These are phyloP conservation scores for Isurus oxyrinchus DNA, from an alignment of 2,113 vertebrate genomes.

Conservation along the genomic window DNA sequence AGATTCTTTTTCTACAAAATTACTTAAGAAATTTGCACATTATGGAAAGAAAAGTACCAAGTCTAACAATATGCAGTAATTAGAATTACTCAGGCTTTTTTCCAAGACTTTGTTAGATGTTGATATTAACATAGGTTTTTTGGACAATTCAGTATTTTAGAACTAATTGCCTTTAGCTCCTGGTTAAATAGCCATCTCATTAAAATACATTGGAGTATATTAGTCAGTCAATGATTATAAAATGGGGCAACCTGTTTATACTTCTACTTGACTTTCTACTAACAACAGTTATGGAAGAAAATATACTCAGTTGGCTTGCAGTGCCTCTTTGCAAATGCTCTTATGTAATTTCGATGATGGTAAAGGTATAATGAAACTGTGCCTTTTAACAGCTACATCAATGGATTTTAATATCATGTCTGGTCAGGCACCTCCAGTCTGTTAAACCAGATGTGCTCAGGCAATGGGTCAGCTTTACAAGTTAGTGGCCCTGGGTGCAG, in stretches of 20 bases:
- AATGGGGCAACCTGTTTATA: neutral
- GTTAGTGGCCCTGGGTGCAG: neutral
- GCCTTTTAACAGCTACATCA: neutral
- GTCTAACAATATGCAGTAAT: slow-evolving; percentile 22
- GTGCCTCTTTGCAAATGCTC: neutral
- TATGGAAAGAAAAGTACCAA: slow-evolving; percentile 21
- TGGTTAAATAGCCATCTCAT: neutral
- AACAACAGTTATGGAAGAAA: neutral
- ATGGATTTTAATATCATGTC: neutral
- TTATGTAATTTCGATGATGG: neutral
- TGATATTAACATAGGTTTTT: neutral
- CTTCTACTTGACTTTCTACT: neutral
- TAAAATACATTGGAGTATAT: neutral
- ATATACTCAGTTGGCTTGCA: neutral
- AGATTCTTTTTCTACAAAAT: slow-evolving; percentile 30
- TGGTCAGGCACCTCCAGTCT: neutral
- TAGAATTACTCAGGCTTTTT: neutral
- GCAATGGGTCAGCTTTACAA: neutral
- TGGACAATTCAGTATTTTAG: neutral
- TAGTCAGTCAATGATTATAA: neutral
- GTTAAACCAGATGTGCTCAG: neutral
- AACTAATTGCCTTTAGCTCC: neutral
- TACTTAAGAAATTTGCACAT: slow-evolving; percentile 33
- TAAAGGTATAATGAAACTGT: neutral
- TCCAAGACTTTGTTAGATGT: neutral